Evolutionary conservation across 1,140 invertebrate species (phyloP).

Genomic region (Condylostylus longicornis): DNA sequence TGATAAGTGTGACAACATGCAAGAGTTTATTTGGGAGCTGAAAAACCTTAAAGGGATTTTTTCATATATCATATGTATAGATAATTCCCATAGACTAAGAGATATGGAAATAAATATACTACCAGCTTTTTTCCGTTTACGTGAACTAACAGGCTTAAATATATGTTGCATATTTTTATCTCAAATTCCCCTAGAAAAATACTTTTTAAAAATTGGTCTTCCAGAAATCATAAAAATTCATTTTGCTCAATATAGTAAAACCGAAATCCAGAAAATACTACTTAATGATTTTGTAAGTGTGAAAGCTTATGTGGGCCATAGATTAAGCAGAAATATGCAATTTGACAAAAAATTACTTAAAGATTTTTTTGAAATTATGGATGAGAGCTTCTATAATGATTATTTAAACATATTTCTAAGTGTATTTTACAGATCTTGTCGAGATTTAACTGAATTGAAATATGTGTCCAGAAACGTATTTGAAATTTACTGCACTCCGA

Average conservation of each 20-base stretch:
- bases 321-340: conserved; percentile 1
- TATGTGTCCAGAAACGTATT: conserved; percentile 56
- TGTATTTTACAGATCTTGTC: conserved; percentile 63
- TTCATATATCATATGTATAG: conserved; percentile 50
- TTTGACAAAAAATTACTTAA: not conserved
- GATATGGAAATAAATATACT: conserved; percentile 57
- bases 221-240: conserved; percentile 57
- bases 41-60: conserved; percentile 16
- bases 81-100: conserved; percentile 62
- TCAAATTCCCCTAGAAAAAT: conserved; percentile 67
- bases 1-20: conserved; percentile 52
- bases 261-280: conserved; percentile 61
- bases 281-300: conserved; percentile 31
- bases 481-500: conserved; percentile 57
- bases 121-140: conserved; percentile 50
- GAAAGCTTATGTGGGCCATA: conserved; percentile 5
- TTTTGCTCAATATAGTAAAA: conserved; percentile 68
- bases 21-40: conserved; percentile 52
- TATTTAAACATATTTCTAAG: conserved; percentile 67
- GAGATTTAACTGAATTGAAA: conserved; percentile 64
- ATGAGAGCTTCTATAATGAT: conserved; percentile 46
- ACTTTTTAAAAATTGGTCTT: conserved; percentile 48
- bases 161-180: conserved; percentile 63
- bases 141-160: conserved; percentile 55
- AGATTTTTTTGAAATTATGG: conserved; percentile 26